A percentile compares a stretch with the other conserved stretches of the same genome.
Evolutionary conservation across 2,888 invertebrate species (phyloP).

Genomic region (Polylopha cassiicola): DNA sequence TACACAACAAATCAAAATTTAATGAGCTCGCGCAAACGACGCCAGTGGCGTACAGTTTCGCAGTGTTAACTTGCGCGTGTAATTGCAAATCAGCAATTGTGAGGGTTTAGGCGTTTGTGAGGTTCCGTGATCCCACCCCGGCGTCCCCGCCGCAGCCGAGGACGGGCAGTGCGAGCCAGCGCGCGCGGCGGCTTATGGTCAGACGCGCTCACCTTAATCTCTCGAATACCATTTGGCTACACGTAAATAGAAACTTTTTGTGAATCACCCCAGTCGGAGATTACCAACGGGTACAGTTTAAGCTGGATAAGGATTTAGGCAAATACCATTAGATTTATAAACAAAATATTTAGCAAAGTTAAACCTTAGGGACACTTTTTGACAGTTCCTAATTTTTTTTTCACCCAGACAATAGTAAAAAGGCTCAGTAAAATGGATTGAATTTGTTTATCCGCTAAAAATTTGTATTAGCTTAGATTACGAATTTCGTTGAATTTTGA

Average conservation of each 20-base stretch:
- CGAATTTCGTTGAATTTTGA: slow-evolving; percentile 52
- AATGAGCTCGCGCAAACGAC: slow-evolving; percentile 67
- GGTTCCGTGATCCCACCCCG: slow-evolving; percentile 30
- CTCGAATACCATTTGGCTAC: slow-evolving; percentile 46
- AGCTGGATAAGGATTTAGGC: slow-evolving; percentile 65
- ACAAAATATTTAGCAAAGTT: slow-evolving; percentile 50
- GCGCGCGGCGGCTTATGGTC: slow-evolving; percentile 35
- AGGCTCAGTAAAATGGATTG: slow-evolving; percentile 62
- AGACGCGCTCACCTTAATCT: slow-evolving; percentile 49
- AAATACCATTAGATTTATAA: slow-evolving; percentile 71
- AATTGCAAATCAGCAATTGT: slow-evolving; percentile 44
- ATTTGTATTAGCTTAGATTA: slow-evolving; percentile 52
- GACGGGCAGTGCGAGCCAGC: slow-evolving; percentile 30
- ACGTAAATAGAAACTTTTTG: slow-evolving; percentile 64
- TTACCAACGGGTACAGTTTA: slow-evolving; percentile 66
- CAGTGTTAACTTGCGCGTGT: slow-evolving; percentile 57
- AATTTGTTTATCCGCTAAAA: slow-evolving; percentile 62
- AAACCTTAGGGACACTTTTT: slow-evolving; percentile 37
- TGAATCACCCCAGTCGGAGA: slow-evolving; percentile 37
- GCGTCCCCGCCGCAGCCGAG: no score
- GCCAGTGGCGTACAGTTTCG: slow-evolving; percentile 48
- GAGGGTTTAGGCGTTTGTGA: slow-evolving; percentile 18
- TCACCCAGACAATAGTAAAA: slow-evolving; percentile 49
- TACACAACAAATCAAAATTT: slow-evolving; percentile 75
- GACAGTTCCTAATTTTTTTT: slow-evolving; percentile 37